Conservation (phyloP, 1,140 invertebrate species). For the Coelopa frigida region DNA sequence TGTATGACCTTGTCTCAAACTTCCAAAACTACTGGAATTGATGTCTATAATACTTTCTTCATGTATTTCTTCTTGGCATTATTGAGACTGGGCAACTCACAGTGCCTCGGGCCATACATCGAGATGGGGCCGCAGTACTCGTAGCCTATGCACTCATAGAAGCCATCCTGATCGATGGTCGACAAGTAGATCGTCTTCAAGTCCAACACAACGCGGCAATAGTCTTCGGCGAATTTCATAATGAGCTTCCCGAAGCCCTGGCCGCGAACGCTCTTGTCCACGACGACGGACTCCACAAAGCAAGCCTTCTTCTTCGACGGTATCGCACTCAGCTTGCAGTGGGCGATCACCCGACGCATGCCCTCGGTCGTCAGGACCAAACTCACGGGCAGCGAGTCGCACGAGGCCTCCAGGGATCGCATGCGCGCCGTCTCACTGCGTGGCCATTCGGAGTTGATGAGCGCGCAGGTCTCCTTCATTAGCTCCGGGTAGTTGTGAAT, state of each 20-base stretch:
- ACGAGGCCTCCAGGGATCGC: constrained; percentile 60
- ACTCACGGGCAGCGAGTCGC: constrained; percentile 63
- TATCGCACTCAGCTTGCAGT: constrained; percentile 65
- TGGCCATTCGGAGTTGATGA: constrained; percentile 76
- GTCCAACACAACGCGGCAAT: constrained; percentile 53
- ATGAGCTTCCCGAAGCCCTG: constrained; percentile 65
- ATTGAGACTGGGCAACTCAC: constrained; percentile 38
- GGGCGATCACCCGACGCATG: constrained; percentile 55
- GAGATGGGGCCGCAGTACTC: constrained; percentile 58
- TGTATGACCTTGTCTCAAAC: constrained; percentile 10
- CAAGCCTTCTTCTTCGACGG: constrained; percentile 58
- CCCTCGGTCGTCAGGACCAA: constrained; percentile 57
- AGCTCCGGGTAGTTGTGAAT: constrained; percentile 63
- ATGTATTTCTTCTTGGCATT: constrained; percentile 44
- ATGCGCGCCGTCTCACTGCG: constrained; percentile 66
- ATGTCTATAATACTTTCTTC: constrained; percentile 44
- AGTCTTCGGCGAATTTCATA: constrained; percentile 62
- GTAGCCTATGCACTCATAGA: constrained; percentile 71
- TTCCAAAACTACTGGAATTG: constrained; percentile 29
- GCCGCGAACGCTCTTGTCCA: constrained; percentile 58
- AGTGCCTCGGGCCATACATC: constrained; percentile 52
- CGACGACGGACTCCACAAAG: constrained; percentile 71
- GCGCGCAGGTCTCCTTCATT: constrained; percentile 55
- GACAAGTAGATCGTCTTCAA: constrained; percentile 62
- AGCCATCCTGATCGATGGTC: constrained; percentile 67